phyloP scores from a whole-genome alignment of 2,113 vertebrate species.

The Rynchops niger region DNA sequence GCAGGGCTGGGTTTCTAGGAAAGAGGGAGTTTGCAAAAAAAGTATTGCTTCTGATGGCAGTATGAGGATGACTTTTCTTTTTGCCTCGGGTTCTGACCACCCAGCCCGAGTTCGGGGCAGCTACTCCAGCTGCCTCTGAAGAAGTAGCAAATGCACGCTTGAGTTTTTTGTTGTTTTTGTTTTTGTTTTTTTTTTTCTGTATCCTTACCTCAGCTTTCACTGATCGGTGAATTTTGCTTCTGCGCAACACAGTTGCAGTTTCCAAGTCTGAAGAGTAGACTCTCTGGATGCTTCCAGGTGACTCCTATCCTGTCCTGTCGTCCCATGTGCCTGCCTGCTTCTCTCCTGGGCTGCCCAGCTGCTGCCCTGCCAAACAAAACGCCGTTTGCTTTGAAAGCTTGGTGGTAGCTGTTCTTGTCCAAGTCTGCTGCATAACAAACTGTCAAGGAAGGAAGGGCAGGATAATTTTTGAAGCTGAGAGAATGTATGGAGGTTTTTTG shows the following conservation, averaged over 20 bases:
- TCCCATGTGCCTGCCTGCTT: background rate
- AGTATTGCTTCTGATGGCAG: background rate
- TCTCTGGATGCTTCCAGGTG: background rate
- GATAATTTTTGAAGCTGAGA: background rate
- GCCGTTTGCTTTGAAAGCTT: background rate
- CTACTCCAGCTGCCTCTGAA: background rate
- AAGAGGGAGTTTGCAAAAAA: background rate
- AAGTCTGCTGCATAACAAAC: background rate
- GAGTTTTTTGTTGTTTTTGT: too few relatives aligned
- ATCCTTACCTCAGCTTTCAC: background rate
- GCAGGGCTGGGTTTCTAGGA: background rate
- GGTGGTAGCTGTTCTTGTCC: background rate
- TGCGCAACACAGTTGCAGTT: background rate
- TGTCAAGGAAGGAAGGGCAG: background rate
- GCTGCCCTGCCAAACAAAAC: background rate
- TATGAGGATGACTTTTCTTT: background rate
- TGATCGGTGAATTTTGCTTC: background rate
- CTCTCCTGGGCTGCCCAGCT: background rate
- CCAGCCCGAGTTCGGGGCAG: fast-evolving
- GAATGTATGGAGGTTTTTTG: background rate
- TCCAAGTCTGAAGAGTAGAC: background rate
- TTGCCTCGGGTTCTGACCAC: background rate
- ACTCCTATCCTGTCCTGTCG: background rate
- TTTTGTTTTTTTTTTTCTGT: background rate
- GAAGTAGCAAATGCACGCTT: background rate